Conservation (phyloP, 2,888 invertebrate species). For the Ommatoiulus sabulosus region DNA sequence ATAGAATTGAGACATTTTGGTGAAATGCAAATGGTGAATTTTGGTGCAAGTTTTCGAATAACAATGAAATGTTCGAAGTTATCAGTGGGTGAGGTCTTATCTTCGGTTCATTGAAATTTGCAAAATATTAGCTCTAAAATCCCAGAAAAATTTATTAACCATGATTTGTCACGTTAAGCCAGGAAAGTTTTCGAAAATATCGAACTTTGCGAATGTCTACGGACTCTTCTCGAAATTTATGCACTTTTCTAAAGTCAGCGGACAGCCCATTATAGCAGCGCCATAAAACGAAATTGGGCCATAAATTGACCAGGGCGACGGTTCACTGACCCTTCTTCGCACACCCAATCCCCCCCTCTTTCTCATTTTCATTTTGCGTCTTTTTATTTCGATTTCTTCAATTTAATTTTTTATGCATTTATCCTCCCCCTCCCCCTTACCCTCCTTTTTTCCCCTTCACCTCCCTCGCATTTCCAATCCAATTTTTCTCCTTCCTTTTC, state of each 20-base stretch:
- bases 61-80: too few relatives aligned
- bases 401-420: constrained; percentile 18
- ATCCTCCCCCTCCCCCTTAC: background rate
- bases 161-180: too few relatives aligned
- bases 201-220: too few relatives aligned
- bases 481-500: constrained; percentile 25
- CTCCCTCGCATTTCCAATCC: background rate
- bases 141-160: too few relatives aligned
- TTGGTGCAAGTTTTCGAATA: too few relatives aligned
- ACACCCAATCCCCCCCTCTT: too few relatives aligned
- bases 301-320: background rate
- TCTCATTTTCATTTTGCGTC: background rate
- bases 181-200: too few relatives aligned
- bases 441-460: background rate
- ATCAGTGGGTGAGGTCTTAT: too few relatives aligned
- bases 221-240: background rate
- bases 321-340: constrained; percentile 7
- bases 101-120: too few relatives aligned
- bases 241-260: background rate
- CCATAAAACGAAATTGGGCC: constrained; percentile 34
- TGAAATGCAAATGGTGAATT: too few relatives aligned
- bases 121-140: too few relatives aligned
- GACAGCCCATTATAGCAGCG: background rate
- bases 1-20: too few relatives aligned
- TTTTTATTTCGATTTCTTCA: constrained; percentile 23